Evolutionary conservation across 1,140 invertebrate genomes (phyloP), one percentile per base, ranked within the genome.

Genomic region (Asbolus verrucosus): DNA sequence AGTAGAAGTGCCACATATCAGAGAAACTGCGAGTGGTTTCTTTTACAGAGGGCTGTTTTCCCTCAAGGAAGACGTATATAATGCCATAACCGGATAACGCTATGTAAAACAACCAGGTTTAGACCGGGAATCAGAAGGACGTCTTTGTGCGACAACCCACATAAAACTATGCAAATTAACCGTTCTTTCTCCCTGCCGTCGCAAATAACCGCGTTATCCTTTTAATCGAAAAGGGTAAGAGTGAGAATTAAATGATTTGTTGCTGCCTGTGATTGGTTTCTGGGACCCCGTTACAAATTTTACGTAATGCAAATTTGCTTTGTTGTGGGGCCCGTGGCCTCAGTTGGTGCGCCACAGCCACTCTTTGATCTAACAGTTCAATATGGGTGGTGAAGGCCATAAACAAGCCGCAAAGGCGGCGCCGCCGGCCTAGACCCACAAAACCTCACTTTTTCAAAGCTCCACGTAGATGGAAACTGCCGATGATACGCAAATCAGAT

Each of bases 301-400:
- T 36, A 21, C 27, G 46, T 21, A 54, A 54, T 54, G 46, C 46
- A 54, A 54, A 54, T 54, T 54, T 54, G 46, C 46, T 54, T 54
- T 54, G 46, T 54, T 54, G 46, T 54, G 46, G 46, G 21, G 19
- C 11, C 21, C 14, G 6, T 2, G 33, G 33, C 33, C 11, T 6
- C 33, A 2, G 11, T 36, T 21, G 46, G 46, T 24, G 11, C 21
- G 5, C 46, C 24, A 14, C 19, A 36, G 21, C 21, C 46, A 54
- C 46, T 54, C 46, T 54, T 54, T 54, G 46, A 54, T 54, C 46
- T 36, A 36, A 36, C 33, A 27, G 46, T 54, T 54, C 46, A 21
- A 54, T 54, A 54, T 54, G 46, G 3, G 46, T 24, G 21, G 33
- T 36, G 33, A 36, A 36, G 33, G 33, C 46, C 1, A 24, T 9